phyloP scores from a whole-genome alignment of 2,797 vertebrate species.

The Phylloscopus collybita region DNA sequence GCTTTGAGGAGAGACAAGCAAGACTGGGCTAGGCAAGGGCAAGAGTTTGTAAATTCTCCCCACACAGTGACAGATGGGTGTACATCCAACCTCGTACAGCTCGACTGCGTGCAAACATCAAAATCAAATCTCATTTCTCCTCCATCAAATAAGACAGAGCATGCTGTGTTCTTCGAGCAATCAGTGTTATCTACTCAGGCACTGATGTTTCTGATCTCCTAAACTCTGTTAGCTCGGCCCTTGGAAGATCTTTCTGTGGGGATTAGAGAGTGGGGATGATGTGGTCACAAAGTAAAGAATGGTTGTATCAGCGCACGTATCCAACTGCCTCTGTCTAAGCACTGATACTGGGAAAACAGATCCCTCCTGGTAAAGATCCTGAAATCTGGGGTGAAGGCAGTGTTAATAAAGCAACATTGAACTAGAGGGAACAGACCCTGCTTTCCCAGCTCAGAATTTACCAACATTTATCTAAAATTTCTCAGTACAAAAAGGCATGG shows the following conservation, averaged over 20 bases:
- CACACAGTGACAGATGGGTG: not conserved
- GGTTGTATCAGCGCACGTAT: not conserved
- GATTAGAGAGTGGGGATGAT: not conserved
- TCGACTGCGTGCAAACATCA: not conserved
- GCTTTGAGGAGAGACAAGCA: not conserved
- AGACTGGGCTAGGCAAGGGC: not conserved
- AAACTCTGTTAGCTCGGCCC: not conserved
- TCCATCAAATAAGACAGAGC: constrained; percentile 28
- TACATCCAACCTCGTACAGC: not conserved
- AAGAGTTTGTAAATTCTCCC: not conserved
- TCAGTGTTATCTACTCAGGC: constrained; percentile 4
- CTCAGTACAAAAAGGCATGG: not conserved
- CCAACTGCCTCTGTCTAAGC: accelerated
- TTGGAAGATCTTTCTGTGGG: not conserved
- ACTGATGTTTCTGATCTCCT: constrained; percentile 21
- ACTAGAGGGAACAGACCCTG: not conserved
- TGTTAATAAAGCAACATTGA: not conserved
- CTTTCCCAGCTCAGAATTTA: not conserved
- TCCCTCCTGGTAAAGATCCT: not conserved
- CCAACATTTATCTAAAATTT: not conserved
- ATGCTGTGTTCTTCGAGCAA: not conserved
- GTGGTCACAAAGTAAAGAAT: not conserved
- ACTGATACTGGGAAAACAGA: not conserved
- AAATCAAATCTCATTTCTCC: constrained; percentile 44
- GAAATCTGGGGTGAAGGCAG: not conserved